Evolutionary conservation across 2,888 invertebrate species (phyloP), one percentile per base, ranked within the genome.

Genomic region (Agelastica alni): DNA sequence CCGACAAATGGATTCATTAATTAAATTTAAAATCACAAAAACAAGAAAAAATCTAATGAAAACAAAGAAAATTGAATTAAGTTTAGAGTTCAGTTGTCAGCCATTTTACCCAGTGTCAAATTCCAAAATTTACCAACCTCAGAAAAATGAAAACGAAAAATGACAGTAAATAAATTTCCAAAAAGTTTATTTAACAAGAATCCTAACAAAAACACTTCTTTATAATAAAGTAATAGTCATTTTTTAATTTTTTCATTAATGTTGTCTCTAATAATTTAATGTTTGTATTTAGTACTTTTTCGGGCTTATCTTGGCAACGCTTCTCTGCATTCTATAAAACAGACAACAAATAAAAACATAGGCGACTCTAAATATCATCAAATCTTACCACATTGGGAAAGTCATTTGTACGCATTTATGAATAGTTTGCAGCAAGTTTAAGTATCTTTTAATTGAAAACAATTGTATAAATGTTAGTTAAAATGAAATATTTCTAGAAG

Each of bases 21-120:
- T 53, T 39, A 51, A 37, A 46, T 58, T 58, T 32, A 51, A 51
- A 60, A 59, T 61, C 66, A 65, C 65, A 68, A 60, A 71, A 75
- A 67, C 65, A 70, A 72, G 68, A 63, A 70, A 73, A 73, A 73
- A 69, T 70, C 65, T 63, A 74, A 75, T 70, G 73, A 77, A 77
- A 77, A 77, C 77, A 77, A 77, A 77, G 77, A 76, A 76, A 76
- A 75, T 74, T 72, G 67, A 70, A 67, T 56, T 69, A 67, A 71
- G 70, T 75, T 76, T 71, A 75, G 72, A 53, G 47, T 56, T 59
- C 47, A 59, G 44, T 72, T 71, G 70, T 73, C 76, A 72, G 76
- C 76, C 77, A 77, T 77, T 71, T 75, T 76, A 72, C 69, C 64
- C 65, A 75, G 74, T 76, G 76, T 76, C 77, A 77, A 76, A 77